Percentiles rank a stretch among this genome's conserved stretches.
Conservation (phyloP, 2,888 invertebrate species). For the Cosmia pyralina region DNA sequence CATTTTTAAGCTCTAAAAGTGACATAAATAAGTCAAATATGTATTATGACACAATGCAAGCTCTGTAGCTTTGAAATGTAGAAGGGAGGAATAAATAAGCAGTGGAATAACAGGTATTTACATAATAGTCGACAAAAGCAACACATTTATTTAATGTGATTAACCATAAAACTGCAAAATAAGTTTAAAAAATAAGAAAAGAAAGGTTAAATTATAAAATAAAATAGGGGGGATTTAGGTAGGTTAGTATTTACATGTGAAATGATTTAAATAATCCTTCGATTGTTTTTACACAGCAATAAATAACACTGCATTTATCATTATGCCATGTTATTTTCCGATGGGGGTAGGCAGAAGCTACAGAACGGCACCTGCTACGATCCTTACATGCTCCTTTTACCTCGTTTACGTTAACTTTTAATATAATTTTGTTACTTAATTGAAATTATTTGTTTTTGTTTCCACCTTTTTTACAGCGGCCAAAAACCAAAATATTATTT, state of each 20-base stretch:
- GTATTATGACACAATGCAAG: not conserved
- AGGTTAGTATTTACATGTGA: constrained; percentile 5
- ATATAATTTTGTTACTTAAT: too few relatives aligned
- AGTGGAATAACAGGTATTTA: not conserved
- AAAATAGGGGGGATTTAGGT: not conserved
- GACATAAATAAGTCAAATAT: not conserved
- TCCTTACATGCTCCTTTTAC: too few relatives aligned
- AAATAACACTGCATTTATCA: not conserved
- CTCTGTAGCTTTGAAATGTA: not conserved
- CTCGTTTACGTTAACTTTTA: too few relatives aligned
- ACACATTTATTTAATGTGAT: not conserved
- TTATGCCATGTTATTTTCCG: too few relatives aligned
- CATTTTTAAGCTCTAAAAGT: constrained; percentile 15
- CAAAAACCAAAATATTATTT: not conserved
- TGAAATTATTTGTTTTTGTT: not conserved
- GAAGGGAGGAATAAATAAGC: not conserved
- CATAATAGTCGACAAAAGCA: not conserved
- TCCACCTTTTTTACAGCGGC: not conserved
- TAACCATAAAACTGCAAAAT: not conserved
- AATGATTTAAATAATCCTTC: constrained; percentile 4
- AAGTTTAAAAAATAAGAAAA: not conserved
- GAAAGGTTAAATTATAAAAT: not conserved
- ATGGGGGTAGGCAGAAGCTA: too few relatives aligned
- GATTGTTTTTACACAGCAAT: not conserved
- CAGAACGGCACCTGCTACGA: too few relatives aligned